These are phyloP conservation scores for Caenorhabditis angaria DNA, from an alignment of 2,888 invertebrate genomes.

Conservation along the genomic window DNA sequence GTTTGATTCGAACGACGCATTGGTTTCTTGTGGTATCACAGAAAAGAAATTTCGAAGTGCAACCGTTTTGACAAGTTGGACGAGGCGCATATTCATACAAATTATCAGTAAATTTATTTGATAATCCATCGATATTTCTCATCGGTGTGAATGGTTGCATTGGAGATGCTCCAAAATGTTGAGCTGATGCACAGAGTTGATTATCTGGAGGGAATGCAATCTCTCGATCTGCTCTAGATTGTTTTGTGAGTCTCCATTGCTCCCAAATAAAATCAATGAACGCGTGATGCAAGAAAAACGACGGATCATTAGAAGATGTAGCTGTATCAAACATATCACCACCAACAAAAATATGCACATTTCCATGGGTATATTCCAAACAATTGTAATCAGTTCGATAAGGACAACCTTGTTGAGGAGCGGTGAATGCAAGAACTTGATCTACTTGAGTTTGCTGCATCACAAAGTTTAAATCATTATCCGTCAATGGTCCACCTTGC, in stretches of 20 bases:
- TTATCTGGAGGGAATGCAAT: conserved; percentile 59
- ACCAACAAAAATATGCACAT: conserved; percentile 64
- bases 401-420: conserved; percentile 61
- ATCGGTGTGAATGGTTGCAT: conserved; percentile 54
- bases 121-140: conserved; percentile 63
- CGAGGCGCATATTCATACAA: conserved; percentile 63
- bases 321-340: conserved; percentile 63
- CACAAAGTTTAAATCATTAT: conserved; percentile 56
- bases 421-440: conserved; percentile 64
- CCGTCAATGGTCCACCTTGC: conserved; percentile 50
- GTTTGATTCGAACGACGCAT: conserved; percentile 63
- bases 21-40: conserved; percentile 61
- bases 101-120: conserved; percentile 67
- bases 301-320: conserved; percentile 72
- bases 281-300: conserved; percentile 72
- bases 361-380: conserved; percentile 63
- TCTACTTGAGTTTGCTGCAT: conserved; percentile 60
- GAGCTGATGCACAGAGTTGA: conserved; percentile 56
- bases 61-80: conserved; percentile 56
- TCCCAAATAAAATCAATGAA: conserved; percentile 69
- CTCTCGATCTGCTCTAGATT: conserved; percentile 45
- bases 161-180: conserved; percentile 57
- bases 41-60: conserved; percentile 60
- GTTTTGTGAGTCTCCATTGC: conserved; percentile 1
- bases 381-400: conserved; percentile 58